Base-by-base conservation (phyloP, 2,888 invertebrate genomes). In the Pemphredon lugubris region DNA sequence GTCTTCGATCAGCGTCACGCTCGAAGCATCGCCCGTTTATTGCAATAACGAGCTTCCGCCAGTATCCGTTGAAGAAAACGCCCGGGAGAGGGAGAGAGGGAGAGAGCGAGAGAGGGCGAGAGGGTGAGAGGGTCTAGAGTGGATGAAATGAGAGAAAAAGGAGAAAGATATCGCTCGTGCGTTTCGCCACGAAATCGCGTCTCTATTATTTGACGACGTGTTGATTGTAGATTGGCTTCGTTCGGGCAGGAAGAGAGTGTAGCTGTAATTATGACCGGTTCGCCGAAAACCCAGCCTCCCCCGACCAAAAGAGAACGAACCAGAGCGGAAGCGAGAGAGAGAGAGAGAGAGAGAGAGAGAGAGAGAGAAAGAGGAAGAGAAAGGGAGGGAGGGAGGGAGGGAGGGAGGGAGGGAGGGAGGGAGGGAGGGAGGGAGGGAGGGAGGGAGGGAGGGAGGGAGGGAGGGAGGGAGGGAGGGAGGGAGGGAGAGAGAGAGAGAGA, bases 191-290 rank as follows among this genome's bases (percentile, higher is more conserved):
- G 51, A 75, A 79, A 83, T 75, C 75, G 73, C 66, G 68, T 72
- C 67, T 53, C 75, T 72, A 71, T 76, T 78, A 79, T 83, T 82
- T 75, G 77, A 65, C 67, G 72, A 75, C 60, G 76, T 70, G 84
- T 82, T 86, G 83, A 86, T 83, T 83, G 79, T 76, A 82, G 77
- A 85, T 84, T 82, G 79, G 75, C 76, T 83, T 75, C 73, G 77
- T 80, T 79, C 73, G 79, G 55, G 78, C 73, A 75, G 72, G 81
- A 82, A 75, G 73, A 75, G 61, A 70, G 71, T 57, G 63, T 67
- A 63, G 65, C 60, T 70, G 77, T 82, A 82, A 84, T 83, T 84
- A 83, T 82, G 78, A 82, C 67, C 9, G 42, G 14, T 4, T 2
- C 2, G 18, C 34, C 34, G 26, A 26, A 26, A 26, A 26, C 26